Evolutionary conservation across 2,797 vertebrate species (phyloP).

Genomic region (Mormyrops attenuatus): DNA sequence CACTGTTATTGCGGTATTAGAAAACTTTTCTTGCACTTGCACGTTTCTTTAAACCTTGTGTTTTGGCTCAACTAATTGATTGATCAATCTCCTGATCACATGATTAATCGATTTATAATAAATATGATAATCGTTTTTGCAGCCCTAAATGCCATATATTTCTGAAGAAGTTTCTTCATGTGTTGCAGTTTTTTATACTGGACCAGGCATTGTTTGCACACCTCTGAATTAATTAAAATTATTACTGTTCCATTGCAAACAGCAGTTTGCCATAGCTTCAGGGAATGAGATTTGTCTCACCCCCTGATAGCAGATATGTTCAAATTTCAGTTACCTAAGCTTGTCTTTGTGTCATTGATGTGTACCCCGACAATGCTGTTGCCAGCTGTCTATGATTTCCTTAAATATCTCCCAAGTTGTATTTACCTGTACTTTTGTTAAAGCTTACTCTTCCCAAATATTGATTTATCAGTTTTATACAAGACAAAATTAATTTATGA

Average conservation of each 20-base stretch:
- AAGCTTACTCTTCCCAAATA: neutral
- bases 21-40: neutral
- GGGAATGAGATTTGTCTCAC: neutral
- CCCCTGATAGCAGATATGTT: neutral
- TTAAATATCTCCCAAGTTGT: neutral
- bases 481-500: neutral
- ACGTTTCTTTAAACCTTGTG: neutral
- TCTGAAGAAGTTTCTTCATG: neutral
- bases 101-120: neutral
- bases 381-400: neutral
- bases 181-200: neutral
- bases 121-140: neutral
- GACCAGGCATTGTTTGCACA: neutral
- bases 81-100: neutral
- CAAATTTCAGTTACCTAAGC: conserved; percentile 1
- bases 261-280: neutral
- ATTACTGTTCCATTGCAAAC: neutral
- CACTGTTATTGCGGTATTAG: neutral
- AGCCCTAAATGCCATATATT: neutral
- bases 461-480: neutral
- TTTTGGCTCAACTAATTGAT: neutral
- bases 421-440: neutral
- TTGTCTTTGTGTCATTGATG: neutral
- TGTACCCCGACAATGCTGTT: neutral
- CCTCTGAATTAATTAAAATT: neutral